Evolutionary conservation across 2,888 invertebrate species (phyloP), one percentile per base, ranked within the genome.

Genomic region (Anarsia innoxiella): DNA sequence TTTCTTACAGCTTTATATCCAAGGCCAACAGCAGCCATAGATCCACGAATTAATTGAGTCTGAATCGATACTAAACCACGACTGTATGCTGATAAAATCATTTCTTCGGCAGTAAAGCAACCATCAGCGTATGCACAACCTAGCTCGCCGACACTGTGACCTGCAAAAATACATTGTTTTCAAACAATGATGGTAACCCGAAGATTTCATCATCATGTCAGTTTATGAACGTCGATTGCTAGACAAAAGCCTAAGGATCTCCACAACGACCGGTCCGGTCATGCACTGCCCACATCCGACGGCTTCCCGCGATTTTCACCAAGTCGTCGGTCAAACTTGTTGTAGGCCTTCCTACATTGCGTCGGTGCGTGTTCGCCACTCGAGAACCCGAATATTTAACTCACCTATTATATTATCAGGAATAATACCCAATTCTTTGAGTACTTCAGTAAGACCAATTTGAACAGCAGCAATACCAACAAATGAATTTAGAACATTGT

Each of bases 1-100:
- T 19, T 19, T 3, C 48, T 56, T 46, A 89, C 82, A 4, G 78
- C 60, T 27, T 82, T 69, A 49, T 85, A 87, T 0, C 88, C 86
- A 1, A 89, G 52, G 3, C 93, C 95, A 14, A 96, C 87, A 4
- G 95, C 94, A 11, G 95, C 95, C 96, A 96, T 96, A 6, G 91
- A 90, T 14, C 94, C 94, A n/a, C 65, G 69, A 11, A 90, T 87
- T 31, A 91, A 75, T 5, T 86, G 76, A 1, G 88, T 85, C 42
- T 92, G 89, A 3, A 88, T 50, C 13, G 90, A 89, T 0, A 91
- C 90, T 42, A 86, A 83, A 4, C 94, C 94, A 46, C 95, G 86
- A 56, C 90, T 91, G 64, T 94, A 95, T 0, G 95, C 90, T 1
- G 90, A 86, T 9, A 94, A 70, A 27, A 96, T 90, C 74, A 93